Base-by-base conservation (phyloP, 2,888 invertebrate genomes). In the Ectemnius lituratus region DNA sequence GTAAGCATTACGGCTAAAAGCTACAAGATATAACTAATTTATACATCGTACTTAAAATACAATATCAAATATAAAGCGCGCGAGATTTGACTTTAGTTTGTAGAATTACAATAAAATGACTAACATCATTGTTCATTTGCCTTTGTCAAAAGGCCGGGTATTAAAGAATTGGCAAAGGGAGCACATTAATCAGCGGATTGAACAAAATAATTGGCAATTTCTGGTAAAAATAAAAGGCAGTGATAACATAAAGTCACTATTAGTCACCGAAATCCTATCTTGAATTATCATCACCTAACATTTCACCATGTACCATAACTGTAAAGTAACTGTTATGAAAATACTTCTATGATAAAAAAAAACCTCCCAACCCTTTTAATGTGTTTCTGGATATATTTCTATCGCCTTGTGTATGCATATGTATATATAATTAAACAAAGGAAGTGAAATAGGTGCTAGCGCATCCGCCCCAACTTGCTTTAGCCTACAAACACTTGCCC, bases 191-290 rank as follows among this genome's bases (percentile, higher is more conserved):
- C 37, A 11, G 37, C 37, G 4, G 37, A 37, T 37, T 0, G 8
- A 37, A 37, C 37, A 37, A 37, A 37, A 37, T 37, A 37, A 37
- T 37, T 37, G 1, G 37, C 37, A 37, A 6, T 37, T 37, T 37
- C 11, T 37, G 49, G 52, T 18, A 45, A 60, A 2, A 20, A 52
- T 11, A 65, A 60, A 47, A 14, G 58, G 37, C 46, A 62, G 58
- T 62, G 28, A 61, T 37, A 62, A 16, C 46, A 37, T 58, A 52
- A 16, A 16, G 16, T 66, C 27, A 14, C 45, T 49, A 20, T 28
- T 67, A 56, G 62, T 60, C 75, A 82, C 74, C 80, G 82, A 82
- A 82, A 80, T 69, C 80, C 75, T 75, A 73, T 70, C 62, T 78
- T 62, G 57, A 46, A 73, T 23, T 78, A 76, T 73, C 64, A 73